These are phyloP conservation scores for Parambassis ranga DNA, from an alignment of 2,797 vertebrate genomes.

Conservation along the genomic window DNA sequence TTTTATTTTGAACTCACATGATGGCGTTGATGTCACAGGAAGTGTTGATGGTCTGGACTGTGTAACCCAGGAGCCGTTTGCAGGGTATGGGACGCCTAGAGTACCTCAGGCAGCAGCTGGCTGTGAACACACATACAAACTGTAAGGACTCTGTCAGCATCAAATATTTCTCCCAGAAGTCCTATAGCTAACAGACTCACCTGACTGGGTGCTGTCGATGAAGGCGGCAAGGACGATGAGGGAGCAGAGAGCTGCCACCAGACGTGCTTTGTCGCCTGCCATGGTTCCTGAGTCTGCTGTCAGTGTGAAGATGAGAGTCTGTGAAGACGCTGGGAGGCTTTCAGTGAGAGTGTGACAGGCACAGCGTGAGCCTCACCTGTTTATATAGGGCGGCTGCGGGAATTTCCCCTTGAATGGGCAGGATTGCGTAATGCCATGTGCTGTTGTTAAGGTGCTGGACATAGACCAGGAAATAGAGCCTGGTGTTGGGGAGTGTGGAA, in stretches of 20 bases:
- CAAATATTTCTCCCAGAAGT: not conserved
- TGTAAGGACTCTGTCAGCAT: too few relatives aligned
- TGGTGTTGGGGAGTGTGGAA: too few relatives aligned
- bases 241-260: constrained; percentile 34
- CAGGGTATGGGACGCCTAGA: not conserved
- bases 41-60: constrained; percentile 53
- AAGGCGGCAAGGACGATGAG: constrained; percentile 48
- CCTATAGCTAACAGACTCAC: constrained; percentile 44
- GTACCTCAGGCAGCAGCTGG: constrained; percentile 71
- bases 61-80: constrained; percentile 49
- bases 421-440: not conserved
- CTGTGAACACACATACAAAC: constrained; percentile 40
- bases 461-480: not conserved
- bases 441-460: not conserved
- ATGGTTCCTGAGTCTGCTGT: not conserved
- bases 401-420: not conserved
- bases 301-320: not conserved
- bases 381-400: constrained; percentile 18
- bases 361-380: fast-evolving
- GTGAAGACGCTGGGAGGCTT: not conserved
- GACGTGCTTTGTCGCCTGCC: constrained; percentile 6
- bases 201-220: constrained; percentile 45
- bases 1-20: constrained; percentile 65
- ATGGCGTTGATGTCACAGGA: constrained; percentile 74
- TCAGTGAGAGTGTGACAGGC: not conserved